Evolutionary conservation across 1,140 invertebrate genomes (phyloP).

Genomic region (Phocides pigmalion): DNA sequence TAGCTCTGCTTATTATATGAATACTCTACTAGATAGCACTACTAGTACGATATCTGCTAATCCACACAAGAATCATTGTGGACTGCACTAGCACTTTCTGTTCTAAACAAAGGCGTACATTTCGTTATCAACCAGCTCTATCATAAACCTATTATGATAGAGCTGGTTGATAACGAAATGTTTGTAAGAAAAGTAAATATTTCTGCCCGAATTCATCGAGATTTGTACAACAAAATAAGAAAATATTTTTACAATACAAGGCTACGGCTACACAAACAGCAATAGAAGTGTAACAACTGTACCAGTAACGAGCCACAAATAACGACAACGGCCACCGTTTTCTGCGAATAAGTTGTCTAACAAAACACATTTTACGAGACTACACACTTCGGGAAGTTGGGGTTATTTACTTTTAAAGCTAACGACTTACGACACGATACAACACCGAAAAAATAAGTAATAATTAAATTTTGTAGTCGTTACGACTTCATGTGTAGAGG

Average conservation of each 20-base stretch:
- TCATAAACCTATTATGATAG: too few relatives aligned
- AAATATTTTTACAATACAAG: constrained; percentile 30
- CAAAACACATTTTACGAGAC: constrained; percentile 61
- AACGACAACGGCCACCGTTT: constrained; percentile 22
- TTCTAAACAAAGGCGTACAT: too few relatives aligned
- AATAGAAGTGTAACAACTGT: constrained; percentile 23
- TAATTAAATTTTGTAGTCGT: too few relatives aligned
- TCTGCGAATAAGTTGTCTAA: constrained; percentile 52
- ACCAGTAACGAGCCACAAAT: constrained; percentile 27
- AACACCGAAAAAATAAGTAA: too few relatives aligned
- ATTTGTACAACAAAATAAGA: constrained; percentile 12
- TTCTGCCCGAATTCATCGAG: background rate
- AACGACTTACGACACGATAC: constrained; percentile 27
- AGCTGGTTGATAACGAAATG: too few relatives aligned
- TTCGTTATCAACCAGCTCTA: too few relatives aligned
- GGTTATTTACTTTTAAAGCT: constrained; percentile 28
- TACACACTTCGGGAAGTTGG: constrained; percentile 38
- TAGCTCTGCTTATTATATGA: too few relatives aligned
- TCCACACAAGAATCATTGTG: too few relatives aligned
- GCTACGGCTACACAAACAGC: constrained; percentile 40
- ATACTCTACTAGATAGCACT: too few relatives aligned
- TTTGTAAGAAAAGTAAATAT: background rate
- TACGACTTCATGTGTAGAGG: too few relatives aligned
- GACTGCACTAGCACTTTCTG: too few relatives aligned
- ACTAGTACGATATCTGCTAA: too few relatives aligned